Evolutionary conservation across 2,888 invertebrate genomes (phyloP), one percentile per base, ranked within the genome.

Genomic region (Spialia ferax): DNA sequence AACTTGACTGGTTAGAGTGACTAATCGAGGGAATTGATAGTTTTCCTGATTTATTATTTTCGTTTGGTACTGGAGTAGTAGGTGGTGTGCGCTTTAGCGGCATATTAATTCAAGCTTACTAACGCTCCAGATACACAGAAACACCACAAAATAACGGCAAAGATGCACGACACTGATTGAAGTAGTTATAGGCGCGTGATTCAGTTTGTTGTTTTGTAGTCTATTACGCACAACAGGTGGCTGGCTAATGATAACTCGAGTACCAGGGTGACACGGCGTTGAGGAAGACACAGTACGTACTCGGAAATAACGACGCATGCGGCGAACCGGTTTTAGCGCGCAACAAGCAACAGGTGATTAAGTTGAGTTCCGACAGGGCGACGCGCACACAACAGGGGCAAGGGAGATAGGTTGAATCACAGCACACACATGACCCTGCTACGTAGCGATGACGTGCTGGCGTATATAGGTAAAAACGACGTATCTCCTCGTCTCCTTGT

Each of bases 261-360:
- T n/a, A 42, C 42, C n/a, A 42, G 42, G 42, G 42, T n/a, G n/a
- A 42, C 42, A 42, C 42, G 42, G 42, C 42, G 42, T 42, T n/a
- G 42, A 42, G 42, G 42, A 42, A 42, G 42, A 42, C 42, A 42
- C 42, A 11, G 54, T 23, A 26, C 22, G 54, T 54, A 48, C 42
- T 13, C 15, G 15, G 42, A n/a, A n/a, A n/a, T 15, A 6, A 42
- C n/a, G 42, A 42, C 42, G 42, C 42, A n/a, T 15, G 42, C 13
- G 13, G 42, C n/a, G 42, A 32, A 32, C 32, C 32, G 8, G 32
- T 32, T 32, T 32, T 26, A 32, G 4, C 32, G 32, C 4, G 32
- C 32, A 32, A 8, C 32, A 32, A 32, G 32, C 32, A 1, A 7
- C 32, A 32, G 32, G 32, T 32, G 32, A 8, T 32, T 32, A 8